Evolutionary conservation across 2,888 invertebrate genomes (phyloP).

Genomic region (Dichetophora obliterata): DNA sequence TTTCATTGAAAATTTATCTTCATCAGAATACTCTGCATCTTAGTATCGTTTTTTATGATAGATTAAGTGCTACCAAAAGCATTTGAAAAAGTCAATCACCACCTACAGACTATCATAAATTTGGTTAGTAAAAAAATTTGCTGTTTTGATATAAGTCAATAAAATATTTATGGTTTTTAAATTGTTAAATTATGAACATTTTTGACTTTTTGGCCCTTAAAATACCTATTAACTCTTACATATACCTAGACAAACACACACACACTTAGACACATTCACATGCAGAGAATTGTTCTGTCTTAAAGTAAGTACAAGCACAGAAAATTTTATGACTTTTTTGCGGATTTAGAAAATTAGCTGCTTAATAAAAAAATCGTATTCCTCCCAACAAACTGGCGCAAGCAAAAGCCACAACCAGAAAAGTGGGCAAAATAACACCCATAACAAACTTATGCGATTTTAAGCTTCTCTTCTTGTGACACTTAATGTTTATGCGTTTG

Average conservation of each 20-base stretch:
- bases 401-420: background rate
- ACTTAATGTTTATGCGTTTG: slow-evolving; percentile 3
- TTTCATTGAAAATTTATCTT: too few species aligned
- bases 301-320: background rate
- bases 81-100: too few species aligned
- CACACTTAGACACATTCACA: too few species aligned
- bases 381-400: background rate
- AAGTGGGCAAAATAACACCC: too few species aligned
- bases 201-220: background rate
- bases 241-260: background rate
- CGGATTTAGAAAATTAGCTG: slow-evolving; percentile 11
- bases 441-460: background rate
- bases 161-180: background rate
- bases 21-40: too few species aligned
- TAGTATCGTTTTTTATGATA: too few species aligned
- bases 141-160: too few species aligned
- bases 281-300: background rate
- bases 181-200: slow-evolving; percentile 10
- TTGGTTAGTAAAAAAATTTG: too few species aligned
- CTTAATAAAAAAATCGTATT: background rate
- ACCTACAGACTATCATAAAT: too few species aligned
- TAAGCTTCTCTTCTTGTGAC: too few species aligned
- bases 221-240: background rate
- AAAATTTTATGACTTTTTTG: slow-evolving; percentile 27
- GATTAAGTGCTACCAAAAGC: too few species aligned